Evolutionary conservation across 2,113 vertebrate species (phyloP).

Genomic region (Picathartes gymnocephalus): DNA sequence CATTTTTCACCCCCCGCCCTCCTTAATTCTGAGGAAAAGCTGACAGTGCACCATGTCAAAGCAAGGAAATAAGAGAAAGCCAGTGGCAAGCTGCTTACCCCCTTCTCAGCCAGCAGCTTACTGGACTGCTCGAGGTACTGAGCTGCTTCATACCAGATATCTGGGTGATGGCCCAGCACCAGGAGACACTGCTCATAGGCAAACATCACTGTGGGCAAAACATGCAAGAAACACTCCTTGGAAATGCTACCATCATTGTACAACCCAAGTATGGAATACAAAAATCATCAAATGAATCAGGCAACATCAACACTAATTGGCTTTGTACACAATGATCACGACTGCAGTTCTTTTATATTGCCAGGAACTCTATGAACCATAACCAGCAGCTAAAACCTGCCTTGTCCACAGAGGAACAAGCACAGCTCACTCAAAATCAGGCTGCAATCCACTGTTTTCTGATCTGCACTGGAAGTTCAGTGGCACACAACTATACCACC

Average conservation of each 20-base stretch:
- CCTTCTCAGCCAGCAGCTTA: constrained; percentile 96
- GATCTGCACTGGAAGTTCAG: not conserved
- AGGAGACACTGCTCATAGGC: constrained; percentile 98
- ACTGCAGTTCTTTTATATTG: not conserved
- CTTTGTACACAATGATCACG: not conserved
- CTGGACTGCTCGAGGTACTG: constrained; percentile 98
- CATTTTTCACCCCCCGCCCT: not conserved
- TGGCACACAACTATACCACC: accelerated
- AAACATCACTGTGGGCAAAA: constrained; percentile 88
- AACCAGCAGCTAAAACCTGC: not conserved
- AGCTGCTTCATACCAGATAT: constrained; percentile 98
- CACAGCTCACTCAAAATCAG: not conserved
- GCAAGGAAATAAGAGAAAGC: not conserved
- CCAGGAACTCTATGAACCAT: not conserved
- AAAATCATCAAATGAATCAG: not conserved
- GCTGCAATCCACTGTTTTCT: not conserved
- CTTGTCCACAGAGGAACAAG: not conserved
- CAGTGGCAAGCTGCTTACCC: constrained; percentile 74
- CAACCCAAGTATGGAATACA: not conserved
- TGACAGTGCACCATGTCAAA: not conserved
- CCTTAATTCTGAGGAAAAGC: not conserved
- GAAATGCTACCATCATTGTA: not conserved
- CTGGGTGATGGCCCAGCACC: constrained; percentile 96
- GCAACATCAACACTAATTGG: not conserved
- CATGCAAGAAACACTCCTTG: not conserved